These are phyloP conservation scores for Aphodius sticticus DNA, from an alignment of 2,888 invertebrate genomes.

Conservation along the genomic window DNA sequence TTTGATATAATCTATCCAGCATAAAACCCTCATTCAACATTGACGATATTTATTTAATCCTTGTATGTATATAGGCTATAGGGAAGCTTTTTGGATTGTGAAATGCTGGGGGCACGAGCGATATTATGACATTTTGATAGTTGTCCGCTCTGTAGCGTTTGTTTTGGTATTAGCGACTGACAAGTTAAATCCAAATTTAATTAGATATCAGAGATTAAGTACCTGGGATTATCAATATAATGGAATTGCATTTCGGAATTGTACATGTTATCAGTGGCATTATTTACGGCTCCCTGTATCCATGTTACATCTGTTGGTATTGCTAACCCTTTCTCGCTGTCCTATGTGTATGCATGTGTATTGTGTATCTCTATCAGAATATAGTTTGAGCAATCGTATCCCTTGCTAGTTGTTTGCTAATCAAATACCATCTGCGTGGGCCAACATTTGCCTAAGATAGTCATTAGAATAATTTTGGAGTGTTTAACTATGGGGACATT, in stretches of 20 bases:
- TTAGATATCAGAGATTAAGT: not conserved
- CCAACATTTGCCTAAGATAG: not conserved
- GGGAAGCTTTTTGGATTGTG: too few relatives aligned
- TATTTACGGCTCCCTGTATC: not conserved
- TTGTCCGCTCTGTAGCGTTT: not conserved
- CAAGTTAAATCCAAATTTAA: not conserved
- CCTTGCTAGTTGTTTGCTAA: not conserved
- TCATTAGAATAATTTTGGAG: too few relatives aligned
- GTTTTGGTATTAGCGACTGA: not conserved
- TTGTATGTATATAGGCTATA: too few relatives aligned
- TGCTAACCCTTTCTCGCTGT: not conserved
- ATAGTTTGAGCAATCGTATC: not conserved
- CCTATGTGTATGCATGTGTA: not conserved
- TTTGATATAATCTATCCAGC: too few relatives aligned
- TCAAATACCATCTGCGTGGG: not conserved
- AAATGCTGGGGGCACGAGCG: too few relatives aligned
- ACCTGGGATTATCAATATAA: not conserved
- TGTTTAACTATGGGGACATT: too few relatives aligned
- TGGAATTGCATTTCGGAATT: not conserved
- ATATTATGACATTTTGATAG: too few relatives aligned
- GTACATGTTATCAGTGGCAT: not conserved
- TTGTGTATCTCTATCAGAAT: not conserved
- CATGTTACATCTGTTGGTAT: not conserved
- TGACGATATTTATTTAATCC: too few relatives aligned
- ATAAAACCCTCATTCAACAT: too few relatives aligned